Percentiles rank a stretch among this genome's conserved stretches.
These are phyloP conservation scores for Dasypogon diadema DNA, from an alignment of 2,888 invertebrate species.

Conservation along the genomic window DNA sequence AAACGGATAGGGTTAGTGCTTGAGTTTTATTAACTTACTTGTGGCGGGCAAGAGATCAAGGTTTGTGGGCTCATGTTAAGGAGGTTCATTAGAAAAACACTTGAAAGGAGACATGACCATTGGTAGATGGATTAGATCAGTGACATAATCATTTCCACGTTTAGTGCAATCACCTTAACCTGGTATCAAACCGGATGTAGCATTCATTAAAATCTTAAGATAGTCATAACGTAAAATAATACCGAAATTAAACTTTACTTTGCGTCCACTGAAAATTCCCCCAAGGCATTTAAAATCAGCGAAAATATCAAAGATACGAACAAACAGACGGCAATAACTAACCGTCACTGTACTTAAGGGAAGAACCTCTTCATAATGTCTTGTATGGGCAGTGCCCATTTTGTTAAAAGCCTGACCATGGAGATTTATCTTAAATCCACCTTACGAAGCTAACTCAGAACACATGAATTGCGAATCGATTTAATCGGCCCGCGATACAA, in stretches of 20 bases:
- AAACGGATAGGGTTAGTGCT: too few species aligned
- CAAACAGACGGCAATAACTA: slow-evolving; percentile 37
- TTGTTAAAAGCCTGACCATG: slow-evolving; percentile 23
- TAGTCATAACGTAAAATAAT: slow-evolving; percentile 7
- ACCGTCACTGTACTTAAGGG: slow-evolving; percentile 37
- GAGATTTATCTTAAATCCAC: slow-evolving; percentile 17
- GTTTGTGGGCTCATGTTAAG: too few species aligned
- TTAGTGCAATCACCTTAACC: too few species aligned
- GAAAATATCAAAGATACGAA: slow-evolving; percentile 22
- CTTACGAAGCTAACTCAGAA: neutral
- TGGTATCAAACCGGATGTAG: too few species aligned
- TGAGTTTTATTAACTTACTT: too few species aligned
- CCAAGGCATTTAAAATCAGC: neutral
- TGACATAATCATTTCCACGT: too few species aligned
- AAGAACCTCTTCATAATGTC: slow-evolving; percentile 38
- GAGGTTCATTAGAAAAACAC: too few species aligned
- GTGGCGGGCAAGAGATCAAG: too few species aligned
- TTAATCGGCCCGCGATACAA: slow-evolving; percentile 36
- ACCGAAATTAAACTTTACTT: neutral
- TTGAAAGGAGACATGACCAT: too few species aligned
- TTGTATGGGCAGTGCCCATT: slow-evolving; percentile 30
- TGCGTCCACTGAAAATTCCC: slow-evolving; percentile 4
- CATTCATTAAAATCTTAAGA: neutral
- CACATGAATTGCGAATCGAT: slow-evolving; percentile 46
- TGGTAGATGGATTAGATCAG: too few species aligned